Conservation (phyloP, 2,888 invertebrate species). For the Acanthosoma haemorrhoidale region DNA sequence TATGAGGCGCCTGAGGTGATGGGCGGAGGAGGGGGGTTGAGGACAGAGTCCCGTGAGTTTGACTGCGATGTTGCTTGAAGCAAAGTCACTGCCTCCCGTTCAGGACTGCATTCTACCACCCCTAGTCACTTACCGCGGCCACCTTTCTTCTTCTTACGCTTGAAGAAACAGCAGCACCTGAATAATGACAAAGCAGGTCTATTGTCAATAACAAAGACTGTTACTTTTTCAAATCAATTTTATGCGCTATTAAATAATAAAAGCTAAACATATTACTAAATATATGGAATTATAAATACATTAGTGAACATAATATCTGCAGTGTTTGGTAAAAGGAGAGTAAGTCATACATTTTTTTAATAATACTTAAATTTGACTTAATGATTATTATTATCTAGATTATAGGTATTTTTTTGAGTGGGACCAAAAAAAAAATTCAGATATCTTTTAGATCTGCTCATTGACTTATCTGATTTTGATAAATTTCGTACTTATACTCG, state of each 20-base stretch:
- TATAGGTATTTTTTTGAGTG: too few relatives aligned
- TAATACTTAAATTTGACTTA: too few relatives aligned
- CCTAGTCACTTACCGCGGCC: constrained; percentile 85
- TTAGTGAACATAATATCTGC: too few relatives aligned
- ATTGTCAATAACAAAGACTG: constrained; percentile 29
- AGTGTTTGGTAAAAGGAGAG: too few relatives aligned
- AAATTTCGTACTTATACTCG: too few relatives aligned
- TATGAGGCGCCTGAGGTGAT: constrained; percentile 17
- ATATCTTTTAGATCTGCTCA: too few relatives aligned
- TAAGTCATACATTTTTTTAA: too few relatives aligned
- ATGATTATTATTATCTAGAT: too few relatives aligned
- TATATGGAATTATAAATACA: too few relatives aligned
- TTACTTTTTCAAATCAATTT: constrained; percentile 6
- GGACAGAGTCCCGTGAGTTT: constrained; percentile 58
- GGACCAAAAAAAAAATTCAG: too few relatives aligned
- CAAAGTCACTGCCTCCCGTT: constrained; percentile 58
- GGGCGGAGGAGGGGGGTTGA: constrained; percentile 45
- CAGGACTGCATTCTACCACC: constrained; percentile 60
- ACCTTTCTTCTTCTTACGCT: constrained; percentile 98
- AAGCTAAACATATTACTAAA: too few relatives aligned
- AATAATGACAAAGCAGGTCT: constrained; percentile 31
- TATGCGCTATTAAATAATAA: background rate
- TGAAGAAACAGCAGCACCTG: constrained; percentile 99
- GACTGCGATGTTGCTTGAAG: constrained; percentile 59
- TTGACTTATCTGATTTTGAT: too few relatives aligned